Conservation (phyloP, 2,113 vertebrate genomes). For the Stigmatopora nigra region DNA sequence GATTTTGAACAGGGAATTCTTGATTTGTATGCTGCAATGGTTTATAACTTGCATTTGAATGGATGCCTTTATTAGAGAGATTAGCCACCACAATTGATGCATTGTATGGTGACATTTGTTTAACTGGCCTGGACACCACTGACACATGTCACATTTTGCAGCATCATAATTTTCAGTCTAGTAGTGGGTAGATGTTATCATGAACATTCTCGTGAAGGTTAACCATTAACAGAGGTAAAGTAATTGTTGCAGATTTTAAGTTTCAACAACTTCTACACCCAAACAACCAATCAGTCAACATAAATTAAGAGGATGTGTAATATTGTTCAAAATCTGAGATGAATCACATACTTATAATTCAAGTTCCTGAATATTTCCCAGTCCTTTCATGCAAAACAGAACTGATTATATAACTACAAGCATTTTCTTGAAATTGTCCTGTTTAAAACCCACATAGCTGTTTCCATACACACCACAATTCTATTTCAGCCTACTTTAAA, state of each 20-base stretch:
- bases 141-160: slow-evolving; percentile 21
- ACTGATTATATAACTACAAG: neutral
- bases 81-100: slow-evolving; percentile 40
- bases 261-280: neutral
- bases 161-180: slow-evolving; percentile 7
- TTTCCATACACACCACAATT: neutral
- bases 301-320: neutral
- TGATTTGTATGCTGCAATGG: slow-evolving; percentile 21
- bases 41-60: slow-evolving; percentile 13
- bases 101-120: slow-evolving; percentile 35
- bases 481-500: neutral
- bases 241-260: neutral
- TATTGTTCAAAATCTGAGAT: neutral
- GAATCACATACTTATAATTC: neutral
- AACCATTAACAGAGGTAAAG: neutral
- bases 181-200: neutral
- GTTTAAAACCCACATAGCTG: neutral
- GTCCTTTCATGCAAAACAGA: neutral
- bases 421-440: neutral
- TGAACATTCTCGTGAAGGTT: neutral
- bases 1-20: slow-evolving; percentile 45
- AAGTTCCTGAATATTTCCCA: neutral
- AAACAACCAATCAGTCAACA: neutral
- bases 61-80: slow-evolving; percentile 32
- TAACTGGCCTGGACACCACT: slow-evolving; percentile 9